These are phyloP conservation scores for Pampus argenteus DNA, from an alignment of 2,797 vertebrate species.

Conservation along the genomic window DNA sequence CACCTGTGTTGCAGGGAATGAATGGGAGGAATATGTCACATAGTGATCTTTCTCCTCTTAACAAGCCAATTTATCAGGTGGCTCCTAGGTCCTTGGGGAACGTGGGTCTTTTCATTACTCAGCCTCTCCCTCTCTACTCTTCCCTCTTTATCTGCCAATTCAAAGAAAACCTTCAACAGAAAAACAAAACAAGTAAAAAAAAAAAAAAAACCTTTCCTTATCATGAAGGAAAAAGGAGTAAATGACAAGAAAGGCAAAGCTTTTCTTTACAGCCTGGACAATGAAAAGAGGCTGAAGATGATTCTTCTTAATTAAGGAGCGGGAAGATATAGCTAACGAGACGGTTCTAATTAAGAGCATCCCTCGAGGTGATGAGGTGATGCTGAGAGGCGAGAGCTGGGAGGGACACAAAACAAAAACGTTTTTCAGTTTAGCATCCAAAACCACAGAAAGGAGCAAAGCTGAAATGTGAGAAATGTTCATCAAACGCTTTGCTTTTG, in stretches of 20 bases:
- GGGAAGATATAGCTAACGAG: constrained; percentile 73
- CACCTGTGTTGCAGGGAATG: constrained; percentile 76
- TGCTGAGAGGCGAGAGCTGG: not conserved
- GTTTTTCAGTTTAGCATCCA: constrained; percentile 43
- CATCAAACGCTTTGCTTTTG: constrained; percentile 82
- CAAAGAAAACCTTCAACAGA: constrained; percentile 91
- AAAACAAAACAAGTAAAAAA: constrained; percentile 70
- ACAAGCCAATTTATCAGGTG: constrained; percentile 85
- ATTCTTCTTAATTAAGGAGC: constrained; percentile 89
- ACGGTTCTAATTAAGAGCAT: constrained; percentile 86
- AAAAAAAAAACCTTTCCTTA: constrained; percentile 38
- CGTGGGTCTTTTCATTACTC: constrained; percentile 84
- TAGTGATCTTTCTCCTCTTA: constrained; percentile 82
- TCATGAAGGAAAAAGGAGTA: constrained; percentile 52
- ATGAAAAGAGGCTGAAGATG: constrained; percentile 83
- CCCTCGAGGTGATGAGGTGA: constrained; percentile 57
- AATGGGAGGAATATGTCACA: constrained; percentile 77
- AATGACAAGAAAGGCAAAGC: constrained; percentile 73
- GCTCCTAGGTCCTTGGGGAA: constrained; percentile 80
- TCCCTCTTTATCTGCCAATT: constrained; percentile 86
- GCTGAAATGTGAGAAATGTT: constrained; percentile 82
- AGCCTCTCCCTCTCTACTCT: constrained; percentile 74
- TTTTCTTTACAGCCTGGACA: constrained; percentile 83
- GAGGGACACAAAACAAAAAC: constrained; percentile 28
- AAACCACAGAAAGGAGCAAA: constrained; percentile 57